Base-by-base conservation (phyloP, 2,888 invertebrate genomes). In the Watsonalla cultraria region DNA sequence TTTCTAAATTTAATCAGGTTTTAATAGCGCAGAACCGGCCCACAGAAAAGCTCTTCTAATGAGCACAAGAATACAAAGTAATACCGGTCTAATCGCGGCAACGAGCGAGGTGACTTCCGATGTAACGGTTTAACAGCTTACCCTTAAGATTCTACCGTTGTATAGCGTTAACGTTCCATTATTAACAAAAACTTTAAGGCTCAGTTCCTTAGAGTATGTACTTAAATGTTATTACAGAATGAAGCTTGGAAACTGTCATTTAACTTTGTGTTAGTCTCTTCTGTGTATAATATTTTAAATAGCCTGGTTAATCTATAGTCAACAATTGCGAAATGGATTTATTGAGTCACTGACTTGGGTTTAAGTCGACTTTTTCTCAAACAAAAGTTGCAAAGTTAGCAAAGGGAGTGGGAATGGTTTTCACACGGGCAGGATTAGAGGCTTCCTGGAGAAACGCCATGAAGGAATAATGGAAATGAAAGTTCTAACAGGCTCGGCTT, bases 391-490 rank as follows among this genome's bases (percentile, higher is more conserved):
- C 60, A 70, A 78, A 78, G 72, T 70, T 67, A 61, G 58, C 66
- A 71, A 61, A 72, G 74, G 70, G 67, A 70, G 65, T 61, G 57
- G 74, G 72, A 78, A 79, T 73, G 76, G 76, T 78, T 79, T 66
- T 71, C 73, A 63, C 72, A 69, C 74, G 66, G 68, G 68, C 62
- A 69, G 80, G 82, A 86, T 84, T 82, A 86, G 76, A 68, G 72
- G 74, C 74, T 74, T 73, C 64, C 62, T 67, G 64, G 53, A 61
- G 61, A 65, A 65, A 60, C 66, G 76, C 72, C 72, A 70, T 74
- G 72, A 63, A 71, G 72, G 74, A 80, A 82, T 79, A 83, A 82
- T 82, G 76, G 81, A 80, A 80, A 82, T 74, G 75, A 78, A 81
- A 82, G 74, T 81, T 84, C 76, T 76, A 81, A 80, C 79, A 74